A percentile compares a stretch with the other conserved stretches of the same genome.
phyloP scores from a whole-genome alignment of 1,140 invertebrate species.

The Oryctes rhinoceros region DNA sequence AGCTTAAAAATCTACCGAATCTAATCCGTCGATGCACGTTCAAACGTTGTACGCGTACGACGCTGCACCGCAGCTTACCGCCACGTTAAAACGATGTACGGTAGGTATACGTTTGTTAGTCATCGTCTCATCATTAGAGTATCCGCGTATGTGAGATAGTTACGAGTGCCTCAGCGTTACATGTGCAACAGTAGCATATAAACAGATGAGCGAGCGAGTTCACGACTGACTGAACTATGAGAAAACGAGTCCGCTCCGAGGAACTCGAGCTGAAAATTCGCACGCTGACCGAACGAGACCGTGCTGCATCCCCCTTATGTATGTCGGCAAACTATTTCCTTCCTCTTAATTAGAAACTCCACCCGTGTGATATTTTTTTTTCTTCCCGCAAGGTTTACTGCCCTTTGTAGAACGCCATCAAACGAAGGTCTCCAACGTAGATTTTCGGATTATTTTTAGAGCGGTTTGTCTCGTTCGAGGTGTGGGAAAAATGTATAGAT shows the following conservation, averaged over 20 bases:
- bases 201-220: constrained; percentile 18
- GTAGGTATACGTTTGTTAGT: background rate
- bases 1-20: background rate
- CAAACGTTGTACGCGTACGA: background rate
- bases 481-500: constrained; percentile 17
- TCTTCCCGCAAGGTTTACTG: background rate
- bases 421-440: background rate
- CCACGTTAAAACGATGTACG: background rate
- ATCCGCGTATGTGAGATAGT: background rate
- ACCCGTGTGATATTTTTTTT: constrained; percentile 15
- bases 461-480: background rate
- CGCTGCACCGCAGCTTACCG: background rate
- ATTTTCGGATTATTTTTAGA: constrained; percentile 16
- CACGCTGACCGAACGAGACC: constrained; percentile 30
- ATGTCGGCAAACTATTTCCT: constrained; percentile 16
- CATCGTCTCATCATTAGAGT: background rate
- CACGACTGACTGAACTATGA: constrained; percentile 22
- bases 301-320: constrained; percentile 3
- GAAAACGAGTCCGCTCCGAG: constrained; percentile 16
- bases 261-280: constrained; percentile 33
- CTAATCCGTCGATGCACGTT: background rate
- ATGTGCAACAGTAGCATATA: background rate
- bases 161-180: background rate
- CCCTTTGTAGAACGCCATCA: background rate
- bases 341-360: constrained; percentile 27